A percentile compares a stretch with the other conserved stretches of the same genome.
Evolutionary conservation across 1,140 invertebrate species (phyloP).

Genomic region (Cyclargus thomasi): DNA sequence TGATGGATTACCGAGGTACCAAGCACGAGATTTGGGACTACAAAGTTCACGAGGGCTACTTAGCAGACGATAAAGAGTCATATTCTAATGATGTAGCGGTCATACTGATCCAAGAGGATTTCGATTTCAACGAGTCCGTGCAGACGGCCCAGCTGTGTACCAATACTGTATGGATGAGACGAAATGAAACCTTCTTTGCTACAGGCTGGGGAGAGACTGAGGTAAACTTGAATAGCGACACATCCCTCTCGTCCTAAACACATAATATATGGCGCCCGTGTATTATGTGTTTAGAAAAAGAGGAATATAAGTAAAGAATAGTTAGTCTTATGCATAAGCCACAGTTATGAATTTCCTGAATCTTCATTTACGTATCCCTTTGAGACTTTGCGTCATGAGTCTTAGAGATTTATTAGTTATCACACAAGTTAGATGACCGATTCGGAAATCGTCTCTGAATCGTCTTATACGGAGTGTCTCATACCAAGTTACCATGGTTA

Average conservation of each 20-base stretch:
- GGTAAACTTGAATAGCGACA: constrained; percentile 22
- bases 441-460: too few species aligned
- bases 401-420: too few species aligned
- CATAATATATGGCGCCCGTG: too few species aligned
- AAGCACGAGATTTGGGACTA: constrained; percentile 39
- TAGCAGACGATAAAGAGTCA: constrained; percentile 7
- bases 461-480: too few species aligned
- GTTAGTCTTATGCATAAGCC: too few species aligned
- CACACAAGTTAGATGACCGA: too few species aligned
- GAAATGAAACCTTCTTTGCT: constrained; percentile 33
- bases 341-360: too few species aligned
- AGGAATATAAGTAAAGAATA: too few species aligned
- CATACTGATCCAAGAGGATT: constrained; percentile 35
- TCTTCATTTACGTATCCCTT: too few species aligned
- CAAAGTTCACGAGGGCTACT: constrained; percentile 36
- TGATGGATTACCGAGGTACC: constrained; percentile 27
- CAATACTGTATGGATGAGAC: constrained; percentile 32
- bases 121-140: constrained; percentile 30
- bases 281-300: too few species aligned
- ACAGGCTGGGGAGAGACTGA: constrained; percentile 41
- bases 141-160: constrained; percentile 32
- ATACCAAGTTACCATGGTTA: not conserved
- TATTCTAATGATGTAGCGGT: constrained; percentile 44
- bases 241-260: too few species aligned
- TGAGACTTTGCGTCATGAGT: too few species aligned